Evolutionary conservation across 2,888 invertebrate species (phyloP), one percentile per base, ranked within the genome.

Genomic region (Hyles lineata): DNA sequence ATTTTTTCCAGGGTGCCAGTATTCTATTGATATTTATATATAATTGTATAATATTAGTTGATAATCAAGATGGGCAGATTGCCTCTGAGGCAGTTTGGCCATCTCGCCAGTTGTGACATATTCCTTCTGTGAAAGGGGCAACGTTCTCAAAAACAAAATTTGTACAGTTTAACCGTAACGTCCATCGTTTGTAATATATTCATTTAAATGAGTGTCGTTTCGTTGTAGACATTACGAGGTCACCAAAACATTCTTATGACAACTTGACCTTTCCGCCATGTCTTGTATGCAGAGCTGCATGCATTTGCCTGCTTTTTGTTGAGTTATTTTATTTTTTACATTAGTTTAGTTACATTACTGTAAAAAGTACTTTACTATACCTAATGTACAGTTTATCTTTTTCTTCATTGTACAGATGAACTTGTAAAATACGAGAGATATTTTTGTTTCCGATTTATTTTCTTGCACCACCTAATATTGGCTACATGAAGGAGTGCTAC

Each of bases 71-170:
- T 94, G 93, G 93, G 88, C 93, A 92, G 90, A 92, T 89, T 93
- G 91, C 89, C 85, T 80, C 72, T 80, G 79, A 80, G 92, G 93
- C 93, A 92, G 89, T 94, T 92, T 93, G 94, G 93, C 94, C 94
- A 93, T 93, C 92, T 87, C 87, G 90, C 94, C 94, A 96, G 96
- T 96, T 97, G 97, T 97, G 97, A 97, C 97, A 97, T 96, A 97
- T 97, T 97, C 96, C 93, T 94, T 96, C 96, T 97, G 97, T 97
- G 97, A 96, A 97, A 97, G 97, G 97, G 97, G 97, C 97, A 96
- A 96, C 96, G 97, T 96, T 96, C 96, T 96, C 95, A 90, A 92
- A 90, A 90, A 87, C 89, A 90, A 91, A 89, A 89, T 88, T 92
- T 93, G 93, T 93, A 93, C 92, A 93, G 92, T 89, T 86, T 86